Evolutionary conservation across 1,140 invertebrate genomes (phyloP), one percentile per base, ranked within the genome.

Genomic region (Sipha flava): DNA sequence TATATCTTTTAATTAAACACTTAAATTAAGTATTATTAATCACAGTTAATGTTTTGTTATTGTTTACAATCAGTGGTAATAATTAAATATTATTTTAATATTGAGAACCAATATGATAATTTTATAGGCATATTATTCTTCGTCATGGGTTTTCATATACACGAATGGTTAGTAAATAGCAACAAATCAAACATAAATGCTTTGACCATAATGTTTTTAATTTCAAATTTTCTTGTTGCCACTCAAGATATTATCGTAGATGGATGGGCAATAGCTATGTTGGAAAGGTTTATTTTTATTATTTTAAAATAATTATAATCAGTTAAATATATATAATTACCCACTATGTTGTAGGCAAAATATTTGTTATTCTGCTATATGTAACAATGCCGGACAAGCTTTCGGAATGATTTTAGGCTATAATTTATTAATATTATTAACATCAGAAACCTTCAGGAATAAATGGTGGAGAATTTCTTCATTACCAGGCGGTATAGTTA

Each of bases 171-270:
- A 31, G 93, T 93, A 14, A 82, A 84, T 79, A 10, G 21, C 5
- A 59, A 3, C 23, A 77, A 88, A 21, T 94, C 95, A 0, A 92
- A 94, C 84, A 93, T 99, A 72, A 87, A 88, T 45, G 84, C 93
- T 31, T 86, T 99, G 4, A 98, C 96, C 12, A 82, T 89, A 23
- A 88, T 95, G 64, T 99, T 99, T 87, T 95, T 99, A 84, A 87
- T 90, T 72, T 87, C 99, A 1, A 98, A 98, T 84, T 98, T 99
- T 83, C 88, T 99, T 73, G 97, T 97, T 16, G 97, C 98, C 2
- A 99, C 97, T 29, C 98, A 99, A 88, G 98, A 99, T 86, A 99
- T 99, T 84, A 97, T 97, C 70, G 97, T 99, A 0, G 98, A 99
- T 89, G 98, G 98, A 10, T 99, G 98, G 98, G 98, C 98, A 1